Conservation (phyloP, 2,797 vertebrate genomes). For the Anguilla anguilla region DNA sequence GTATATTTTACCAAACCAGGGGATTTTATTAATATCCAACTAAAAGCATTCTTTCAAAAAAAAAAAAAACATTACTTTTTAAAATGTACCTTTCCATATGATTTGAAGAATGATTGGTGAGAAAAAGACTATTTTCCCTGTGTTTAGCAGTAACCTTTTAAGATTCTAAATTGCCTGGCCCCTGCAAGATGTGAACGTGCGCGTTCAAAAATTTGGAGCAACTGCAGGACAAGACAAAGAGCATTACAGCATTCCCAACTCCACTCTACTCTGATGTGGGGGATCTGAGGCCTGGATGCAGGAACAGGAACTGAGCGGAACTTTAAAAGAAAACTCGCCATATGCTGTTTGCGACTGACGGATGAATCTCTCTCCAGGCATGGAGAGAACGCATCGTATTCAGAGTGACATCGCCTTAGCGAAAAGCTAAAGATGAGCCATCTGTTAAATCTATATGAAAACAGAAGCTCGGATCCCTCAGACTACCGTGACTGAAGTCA, state of each 20-base stretch:
- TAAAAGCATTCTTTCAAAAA: background rate
- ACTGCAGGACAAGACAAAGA: slow-evolving; percentile 10
- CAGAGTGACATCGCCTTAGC: slow-evolving; percentile 48
- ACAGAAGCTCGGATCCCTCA: slow-evolving; percentile 45
- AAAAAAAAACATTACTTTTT: background rate
- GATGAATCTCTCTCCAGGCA: slow-evolving; percentile 57
- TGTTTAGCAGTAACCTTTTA: background rate
- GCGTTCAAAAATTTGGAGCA: background rate
- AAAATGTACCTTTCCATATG: background rate
- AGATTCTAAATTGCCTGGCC: background rate
- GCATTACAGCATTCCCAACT: slow-evolving; percentile 39
- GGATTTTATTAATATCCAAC: background rate
- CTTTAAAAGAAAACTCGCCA: slow-evolving; percentile 49
- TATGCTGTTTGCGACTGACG: slow-evolving; percentile 67
- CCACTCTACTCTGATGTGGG: slow-evolving; percentile 57
- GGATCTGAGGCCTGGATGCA: slow-evolving; percentile 61
- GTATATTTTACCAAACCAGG: background rate
- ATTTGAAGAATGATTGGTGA: background rate
- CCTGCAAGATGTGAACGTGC: background rate
- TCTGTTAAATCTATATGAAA: slow-evolving; percentile 53
- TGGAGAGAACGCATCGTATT: slow-evolving; percentile 53
- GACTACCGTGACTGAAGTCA: slow-evolving; percentile 31
- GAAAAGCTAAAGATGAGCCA: slow-evolving; percentile 69
- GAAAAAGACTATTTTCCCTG: background rate
- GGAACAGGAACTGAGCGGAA: background rate